Evolutionary conservation across 2,888 invertebrate species (phyloP).

Genomic region (Incurvaria masculella): DNA sequence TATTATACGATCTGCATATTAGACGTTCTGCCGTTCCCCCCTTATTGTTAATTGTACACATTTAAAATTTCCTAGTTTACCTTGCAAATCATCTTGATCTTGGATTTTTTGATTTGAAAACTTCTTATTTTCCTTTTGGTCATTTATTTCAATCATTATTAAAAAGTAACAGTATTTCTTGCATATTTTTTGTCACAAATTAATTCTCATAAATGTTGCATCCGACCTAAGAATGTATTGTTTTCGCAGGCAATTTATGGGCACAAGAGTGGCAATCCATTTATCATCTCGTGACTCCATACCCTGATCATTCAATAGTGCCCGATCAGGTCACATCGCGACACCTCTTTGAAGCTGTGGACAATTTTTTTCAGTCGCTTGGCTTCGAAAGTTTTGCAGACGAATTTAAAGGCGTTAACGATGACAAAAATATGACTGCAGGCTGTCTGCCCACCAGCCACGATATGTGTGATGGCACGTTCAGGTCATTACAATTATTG

Average conservation of each 20-base stretch:
- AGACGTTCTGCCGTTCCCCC: too few species aligned
- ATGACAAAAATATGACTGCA: slow-evolving; percentile 54
- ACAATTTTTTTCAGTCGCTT: slow-evolving; percentile 59
- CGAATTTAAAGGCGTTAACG: slow-evolving; percentile 58
- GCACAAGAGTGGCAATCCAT: slow-evolving; percentile 60
- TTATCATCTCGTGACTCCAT: slow-evolving; percentile 47
- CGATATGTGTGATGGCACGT: slow-evolving; percentile 63
- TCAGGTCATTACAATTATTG: too few species aligned
- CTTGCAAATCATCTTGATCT: too few species aligned
- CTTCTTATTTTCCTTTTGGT: background rate
- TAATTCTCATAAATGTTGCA: background rate
- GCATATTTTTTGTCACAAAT: slow-evolving; percentile 1
- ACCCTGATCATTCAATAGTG: slow-evolving; percentile 48
- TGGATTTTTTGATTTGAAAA: too few species aligned
- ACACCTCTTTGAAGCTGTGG: slow-evolving; percentile 57
- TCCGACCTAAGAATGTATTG: background rate
- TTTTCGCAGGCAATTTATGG: slow-evolving; percentile 60
- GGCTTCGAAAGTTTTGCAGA: slow-evolving; percentile 60
- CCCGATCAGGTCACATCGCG: slow-evolving; percentile 34
- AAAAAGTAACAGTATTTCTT: slow-evolving; percentile 12
- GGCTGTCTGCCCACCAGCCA: slow-evolving; percentile 68
- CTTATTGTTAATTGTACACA: too few species aligned
- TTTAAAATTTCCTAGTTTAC: too few species aligned
- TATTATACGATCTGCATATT: too few species aligned
- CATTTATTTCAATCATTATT: background rate